Conservation (phyloP, 2,888 invertebrate species). For the Drosophila infuscata region DNA sequence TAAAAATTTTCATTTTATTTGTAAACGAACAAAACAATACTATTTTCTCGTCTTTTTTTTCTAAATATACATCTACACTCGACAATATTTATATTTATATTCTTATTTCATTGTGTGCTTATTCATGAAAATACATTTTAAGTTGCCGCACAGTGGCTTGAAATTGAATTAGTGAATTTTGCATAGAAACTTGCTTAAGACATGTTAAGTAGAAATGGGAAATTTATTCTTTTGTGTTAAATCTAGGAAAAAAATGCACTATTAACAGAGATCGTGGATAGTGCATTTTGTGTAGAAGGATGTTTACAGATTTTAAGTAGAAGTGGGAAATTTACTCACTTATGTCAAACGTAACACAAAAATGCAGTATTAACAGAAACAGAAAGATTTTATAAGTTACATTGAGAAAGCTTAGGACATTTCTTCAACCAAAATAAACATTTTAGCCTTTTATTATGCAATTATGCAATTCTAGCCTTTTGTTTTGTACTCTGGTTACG, state of each 20-base stretch:
- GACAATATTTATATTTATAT: conserved; percentile 26
- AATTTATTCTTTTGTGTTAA: background rate
- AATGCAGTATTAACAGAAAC: background rate
- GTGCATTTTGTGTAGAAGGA: background rate
- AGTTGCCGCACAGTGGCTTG: conserved; percentile 35
- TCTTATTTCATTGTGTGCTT: conserved; percentile 15
- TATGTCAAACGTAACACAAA: background rate
- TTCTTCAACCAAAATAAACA: background rate
- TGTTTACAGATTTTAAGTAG: background rate
- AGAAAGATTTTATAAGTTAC: background rate
- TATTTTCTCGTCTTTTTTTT: conserved; percentile 43
- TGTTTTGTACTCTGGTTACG: background rate
- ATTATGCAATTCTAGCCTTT: background rate
- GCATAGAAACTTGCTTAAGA: background rate
- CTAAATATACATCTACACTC: conserved; percentile 21
- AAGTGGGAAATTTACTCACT: background rate
- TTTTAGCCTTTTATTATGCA: background rate
- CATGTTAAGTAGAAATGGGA: background rate
- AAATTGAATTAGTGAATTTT: conserved; percentile 1
- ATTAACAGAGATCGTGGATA: background rate
- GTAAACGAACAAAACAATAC: conserved; percentile 54
- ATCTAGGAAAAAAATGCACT: background rate
- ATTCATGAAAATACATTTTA: conserved; percentile 27
- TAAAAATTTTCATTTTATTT: conserved; percentile 67
- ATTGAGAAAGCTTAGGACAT: background rate